Base-by-base conservation (phyloP, 2,888 invertebrate species). In the Bellardia bayeri region DNA sequence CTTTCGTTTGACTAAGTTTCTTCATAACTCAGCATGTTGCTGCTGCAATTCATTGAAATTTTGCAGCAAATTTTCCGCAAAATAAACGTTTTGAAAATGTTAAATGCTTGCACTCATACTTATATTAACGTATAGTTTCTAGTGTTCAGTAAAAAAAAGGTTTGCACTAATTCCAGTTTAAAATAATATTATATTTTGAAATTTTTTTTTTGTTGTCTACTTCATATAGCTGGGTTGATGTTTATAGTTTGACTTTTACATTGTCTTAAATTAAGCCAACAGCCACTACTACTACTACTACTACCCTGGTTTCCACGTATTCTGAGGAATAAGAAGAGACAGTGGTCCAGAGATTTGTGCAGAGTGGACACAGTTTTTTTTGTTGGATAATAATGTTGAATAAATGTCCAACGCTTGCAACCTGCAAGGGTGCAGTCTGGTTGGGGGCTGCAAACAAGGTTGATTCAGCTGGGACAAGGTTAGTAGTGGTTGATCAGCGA, bases 1-100 rank as follows among this genome's bases (percentile, higher is more conserved):
- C 16, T 37, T 23, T 49, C 37, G 23, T 58, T 37, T 40, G 74
- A 69, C 42, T 23, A 66, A 84, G 72, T 79, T 84, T 51, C 66
- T 61, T 74, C 66, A 80, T 84, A 85, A 80, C 75, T 75, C 54
- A 75, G 68, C 54, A 75, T 80, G 74, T 69, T 80, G 63, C 9
- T 30, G 30, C 63, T 83, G 51, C 56, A 83, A 86, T 63, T 83
- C 86, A 83, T 75, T 83, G 79, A 66, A 64, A 86, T 86, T 86
- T 86, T 82, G 64, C 75, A 80, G 80, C 80, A 83, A 86, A 86
- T 86, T 86, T 86, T 80, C 86, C 80, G 58, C 83, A 75, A 80
- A 69, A 80, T 75, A 69, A 42, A 72, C 58, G 40, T 61, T 82
- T 49, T 30, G 9, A 2, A 63, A 63, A 40, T 8, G 37, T 61